These are phyloP conservation scores for Parauchenoglanis punctatus DNA, from an alignment of 2,797 vertebrate genomes.

Conservation along the genomic window DNA sequence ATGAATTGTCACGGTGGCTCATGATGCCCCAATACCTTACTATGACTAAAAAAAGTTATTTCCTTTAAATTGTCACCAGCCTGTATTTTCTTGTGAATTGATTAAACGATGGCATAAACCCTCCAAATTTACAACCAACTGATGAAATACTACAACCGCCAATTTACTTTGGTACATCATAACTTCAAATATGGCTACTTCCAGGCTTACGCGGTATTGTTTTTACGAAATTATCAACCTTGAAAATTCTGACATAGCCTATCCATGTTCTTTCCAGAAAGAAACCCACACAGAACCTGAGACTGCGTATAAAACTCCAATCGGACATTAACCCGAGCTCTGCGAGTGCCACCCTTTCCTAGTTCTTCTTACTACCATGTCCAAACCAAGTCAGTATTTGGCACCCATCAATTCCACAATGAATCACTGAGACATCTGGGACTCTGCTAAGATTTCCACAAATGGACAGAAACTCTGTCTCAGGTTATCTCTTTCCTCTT, in stretches of 20 bases:
- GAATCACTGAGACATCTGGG: neutral
- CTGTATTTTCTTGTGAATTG: neutral
- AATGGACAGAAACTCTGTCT: neutral
- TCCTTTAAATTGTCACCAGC: neutral
- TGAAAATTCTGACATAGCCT: neutral
- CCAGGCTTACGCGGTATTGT: neutral
- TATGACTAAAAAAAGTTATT: neutral
- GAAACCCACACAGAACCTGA: neutral
- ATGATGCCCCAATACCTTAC: neutral
- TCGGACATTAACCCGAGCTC: neutral
- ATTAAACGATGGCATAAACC: neutral
- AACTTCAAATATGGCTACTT: neutral
- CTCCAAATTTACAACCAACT: neutral
- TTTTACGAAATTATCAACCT: neutral
- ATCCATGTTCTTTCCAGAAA: neutral
- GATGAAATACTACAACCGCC: neutral
- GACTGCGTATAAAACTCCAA: neutral
- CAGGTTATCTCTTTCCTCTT: conserved; percentile 14
- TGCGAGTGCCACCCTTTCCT: neutral
- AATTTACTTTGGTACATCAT: neutral
- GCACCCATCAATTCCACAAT: neutral
- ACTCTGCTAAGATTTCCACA: conserved; percentile 7
- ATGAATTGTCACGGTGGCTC: neutral
- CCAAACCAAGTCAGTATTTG: conserved; percentile 1
- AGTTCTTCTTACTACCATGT: neutral